Base-by-base conservation (phyloP, 2,113 vertebrate species). In the Vicugna pacos region DNA sequence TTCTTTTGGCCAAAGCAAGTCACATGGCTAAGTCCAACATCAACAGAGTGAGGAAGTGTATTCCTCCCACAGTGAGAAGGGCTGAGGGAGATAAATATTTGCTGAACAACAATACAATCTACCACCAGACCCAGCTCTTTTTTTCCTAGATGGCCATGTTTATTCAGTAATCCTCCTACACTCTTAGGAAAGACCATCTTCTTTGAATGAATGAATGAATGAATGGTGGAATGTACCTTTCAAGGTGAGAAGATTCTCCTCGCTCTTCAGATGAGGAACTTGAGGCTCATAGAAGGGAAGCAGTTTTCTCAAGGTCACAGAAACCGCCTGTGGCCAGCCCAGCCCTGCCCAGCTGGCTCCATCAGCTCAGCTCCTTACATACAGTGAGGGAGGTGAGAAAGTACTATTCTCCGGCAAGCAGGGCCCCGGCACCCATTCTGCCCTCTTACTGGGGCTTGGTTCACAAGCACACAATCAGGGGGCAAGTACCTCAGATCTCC, bases 61-160 rank as follows among this genome's bases (percentile, higher is more conserved):
- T 82, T 67, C 62, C 95, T 97, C 73, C 83, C 79, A 35, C 16
- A 0, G 64, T 67, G 30, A 54, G 83, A 52, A 91, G 73, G 64
- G 30, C 64, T 46, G 13, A 52, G 13, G 28, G 56, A 94, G 92
- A 79, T 93, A 96, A 97, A 96, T 93, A 95, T 96, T 97, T 97
- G 75, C 92, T 83, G 26, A 96, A 85, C 28, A 87, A 64, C 64
- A 95, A 95, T 83, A 88, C 46, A 89, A 60, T 86, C 67, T 87
- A 89, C 48, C 42, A 75, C 48, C 79, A 38, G 54, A 89, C 50
- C 77, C n/a, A 19, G 17, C 11, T 69, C 50, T 58, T 50, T 89
- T 80, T 77, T 81, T 62, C 56, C 93, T 86, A 92, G 58, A 70
- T 79, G 76, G 58, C 38, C 56, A 17, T 67, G 24, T 95, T 91